Evolutionary conservation across 2,797 vertebrate genomes (phyloP).

Genomic region (Telmatherina bonti): DNA sequence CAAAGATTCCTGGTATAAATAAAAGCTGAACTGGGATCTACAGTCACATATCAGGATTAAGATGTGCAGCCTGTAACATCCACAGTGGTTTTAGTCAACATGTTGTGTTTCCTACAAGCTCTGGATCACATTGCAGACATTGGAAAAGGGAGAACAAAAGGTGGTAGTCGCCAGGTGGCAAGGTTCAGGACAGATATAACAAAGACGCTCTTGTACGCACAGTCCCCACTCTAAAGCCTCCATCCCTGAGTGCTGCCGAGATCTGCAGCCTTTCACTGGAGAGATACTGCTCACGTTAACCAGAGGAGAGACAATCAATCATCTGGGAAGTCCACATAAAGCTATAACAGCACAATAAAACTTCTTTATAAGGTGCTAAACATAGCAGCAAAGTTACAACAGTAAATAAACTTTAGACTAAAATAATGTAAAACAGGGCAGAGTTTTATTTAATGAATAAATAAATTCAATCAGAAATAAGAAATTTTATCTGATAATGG

Average conservation of each 20-base stretch:
- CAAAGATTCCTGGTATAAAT: background rate
- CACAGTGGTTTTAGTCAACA: constrained; percentile 13
- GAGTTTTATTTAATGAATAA: no score
- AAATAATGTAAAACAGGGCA: background rate
- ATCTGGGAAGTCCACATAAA: constrained; percentile 60
- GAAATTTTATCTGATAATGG: no score
- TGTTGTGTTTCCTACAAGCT: constrained; percentile 20
- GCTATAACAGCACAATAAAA: constrained; percentile 7
- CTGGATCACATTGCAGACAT: constrained; percentile 63
- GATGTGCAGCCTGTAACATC: background rate
- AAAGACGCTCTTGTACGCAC: constrained; percentile 73
- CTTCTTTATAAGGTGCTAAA: no score
- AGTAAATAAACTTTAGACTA: background rate
- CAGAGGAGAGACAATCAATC: constrained; percentile 58
- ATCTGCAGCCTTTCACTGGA: constrained; percentile 39
- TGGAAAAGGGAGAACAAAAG: constrained; percentile 70
- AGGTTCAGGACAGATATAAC: constrained; percentile 67
- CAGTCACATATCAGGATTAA: constrained; percentile 19
- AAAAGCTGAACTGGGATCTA: background rate
- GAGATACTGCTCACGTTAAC: constrained; percentile 56
- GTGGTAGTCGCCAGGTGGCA: constrained; percentile 65
- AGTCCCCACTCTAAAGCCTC: constrained; percentile 56
- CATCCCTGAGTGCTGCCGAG: constrained; percentile 61
- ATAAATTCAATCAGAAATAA: no score
- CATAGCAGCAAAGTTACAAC: no score